phyloP scores from a whole-genome alignment of 1,140 invertebrate genomes.

The Metaphire vulgaris region DNA sequence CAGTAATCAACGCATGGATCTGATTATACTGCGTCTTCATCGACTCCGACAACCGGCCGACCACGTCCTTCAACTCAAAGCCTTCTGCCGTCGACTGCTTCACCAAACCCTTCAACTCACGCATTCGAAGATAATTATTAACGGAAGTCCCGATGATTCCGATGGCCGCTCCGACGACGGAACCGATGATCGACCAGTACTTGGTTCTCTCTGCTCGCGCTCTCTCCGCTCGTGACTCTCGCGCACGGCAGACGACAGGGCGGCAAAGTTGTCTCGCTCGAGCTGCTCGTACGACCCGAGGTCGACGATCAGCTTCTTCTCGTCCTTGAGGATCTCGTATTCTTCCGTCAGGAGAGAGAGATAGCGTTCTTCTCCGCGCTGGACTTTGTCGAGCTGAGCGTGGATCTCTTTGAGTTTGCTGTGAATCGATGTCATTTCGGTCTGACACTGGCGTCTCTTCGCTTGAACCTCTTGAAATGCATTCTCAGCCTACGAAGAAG shows the following conservation, averaged over 20 bases:
- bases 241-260: constrained; percentile 62
- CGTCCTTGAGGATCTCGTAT: constrained; percentile 50
- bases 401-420: constrained; percentile 61
- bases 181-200: constrained; percentile 70
- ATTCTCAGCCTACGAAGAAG: constrained; percentile 56
- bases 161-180: constrained; percentile 62
- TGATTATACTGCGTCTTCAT: constrained; percentile 38
- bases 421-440: constrained; percentile 57
- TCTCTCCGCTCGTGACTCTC: constrained; percentile 67
- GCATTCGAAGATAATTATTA: constrained; percentile 62
- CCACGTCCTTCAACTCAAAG: constrained; percentile 33
- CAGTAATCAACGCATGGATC: constrained; percentile 36
- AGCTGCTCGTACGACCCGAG: constrained; percentile 48
- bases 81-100: constrained; percentile 43
- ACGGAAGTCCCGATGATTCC: constrained; percentile 63
- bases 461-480: constrained; percentile 61
- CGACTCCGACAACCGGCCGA: constrained; percentile 33
- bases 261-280: constrained; percentile 63
- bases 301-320: constrained; percentile 44
- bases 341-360: constrained; percentile 57
- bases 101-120: constrained; percentile 60
- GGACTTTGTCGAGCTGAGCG: constrained; percentile 62
- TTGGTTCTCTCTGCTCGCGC: constrained; percentile 68
- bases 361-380: constrained; percentile 64
- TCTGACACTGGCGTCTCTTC: constrained; percentile 56